Evolutionary conservation across 2,888 invertebrate genomes (phyloP), one percentile per base, ranked within the genome.

Genomic region (Rhimphoctona megacephalus): DNA sequence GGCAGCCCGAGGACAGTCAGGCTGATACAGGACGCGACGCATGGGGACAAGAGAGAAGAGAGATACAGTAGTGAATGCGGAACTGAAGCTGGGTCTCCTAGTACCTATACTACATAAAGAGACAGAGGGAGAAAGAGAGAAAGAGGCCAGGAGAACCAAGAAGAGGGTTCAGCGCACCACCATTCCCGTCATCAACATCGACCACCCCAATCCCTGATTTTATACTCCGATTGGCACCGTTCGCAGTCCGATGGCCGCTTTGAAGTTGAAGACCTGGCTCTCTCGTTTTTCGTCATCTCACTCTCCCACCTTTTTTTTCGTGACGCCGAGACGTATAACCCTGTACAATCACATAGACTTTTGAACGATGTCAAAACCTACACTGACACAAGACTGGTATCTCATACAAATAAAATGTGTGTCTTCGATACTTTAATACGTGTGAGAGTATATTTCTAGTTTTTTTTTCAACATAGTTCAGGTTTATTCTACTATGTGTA

Each of bases 191-290:
- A 74, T 61, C 76, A 87, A 46, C 81, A 52, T 80, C 79, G 61
- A 79, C 83, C 54, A 78, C 66, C 83, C 88, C 89, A 89, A 90
- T 91, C 91, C 91, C 92, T 90, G 91, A 91, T 92, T 92, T 92
- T 90, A 92, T 92, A 91, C 91, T 90, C 92, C 92, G 91, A 91
- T 92, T 91, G 92, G 92, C 91, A 91, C 90, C 90, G 90, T 91
- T 91, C 89, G 91, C 91, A 90, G 91, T 90, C 91, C 91, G 92
- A 89, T 92, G 90, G 89, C 89, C 91, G 90, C 92, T 92, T 92
- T 92, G 91, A 92, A 91, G 92, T 92, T 89, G 87, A 90, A 88
- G 87, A 88, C 88, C 87, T 73, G 85, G 61, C 61, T 61, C 85
- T 77, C 81, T 88, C 85, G 87, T 89, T 89, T 89, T 88, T 87